A percentile compares a stretch with the other conserved stretches of the same genome.
These are phyloP conservation scores for Sylvilagus floridanus DNA, from an alignment of 2,797 vertebrate species.

Conservation along the genomic window DNA sequence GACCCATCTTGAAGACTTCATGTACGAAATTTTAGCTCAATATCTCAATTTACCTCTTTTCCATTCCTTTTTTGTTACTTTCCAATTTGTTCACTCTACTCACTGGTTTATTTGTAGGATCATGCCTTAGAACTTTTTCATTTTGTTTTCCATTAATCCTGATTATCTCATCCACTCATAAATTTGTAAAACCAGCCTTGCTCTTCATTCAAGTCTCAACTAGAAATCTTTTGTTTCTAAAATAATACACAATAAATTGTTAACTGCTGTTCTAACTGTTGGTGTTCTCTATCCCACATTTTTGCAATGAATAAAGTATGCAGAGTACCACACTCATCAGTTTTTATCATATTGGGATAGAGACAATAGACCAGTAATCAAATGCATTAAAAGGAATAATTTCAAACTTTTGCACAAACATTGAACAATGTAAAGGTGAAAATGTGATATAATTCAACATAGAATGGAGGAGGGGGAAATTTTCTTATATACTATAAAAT, in stretches of 20 bases:
- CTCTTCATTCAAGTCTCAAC: background rate
- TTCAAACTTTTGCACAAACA: background rate
- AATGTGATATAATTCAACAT: background rate
- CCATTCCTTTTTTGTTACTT: background rate
- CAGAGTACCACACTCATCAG: background rate
- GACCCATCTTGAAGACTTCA: background rate
- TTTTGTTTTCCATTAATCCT: background rate
- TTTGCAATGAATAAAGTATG: background rate
- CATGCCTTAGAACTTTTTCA: background rate
- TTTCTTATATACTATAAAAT: background rate
- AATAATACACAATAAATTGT: background rate
- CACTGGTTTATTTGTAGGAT: background rate
- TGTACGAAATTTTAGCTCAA: background rate
- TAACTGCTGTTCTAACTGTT: background rate
- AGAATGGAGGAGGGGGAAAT: background rate
- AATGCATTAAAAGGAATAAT: background rate
- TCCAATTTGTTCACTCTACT: background rate
- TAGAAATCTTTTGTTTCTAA: background rate
- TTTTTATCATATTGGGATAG: background rate
- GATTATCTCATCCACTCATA: background rate
- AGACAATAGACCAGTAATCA: background rate
- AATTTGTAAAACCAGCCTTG: background rate
- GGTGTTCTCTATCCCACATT: fast-evolving
- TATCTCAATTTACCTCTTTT: background rate
- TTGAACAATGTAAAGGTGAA: background rate